Percentiles rank a stretch among this genome's conserved stretches.
These are phyloP conservation scores for Mesembrinibis cayennensis DNA, from an alignment of 2,113 vertebrate genomes.

Conservation along the genomic window DNA sequence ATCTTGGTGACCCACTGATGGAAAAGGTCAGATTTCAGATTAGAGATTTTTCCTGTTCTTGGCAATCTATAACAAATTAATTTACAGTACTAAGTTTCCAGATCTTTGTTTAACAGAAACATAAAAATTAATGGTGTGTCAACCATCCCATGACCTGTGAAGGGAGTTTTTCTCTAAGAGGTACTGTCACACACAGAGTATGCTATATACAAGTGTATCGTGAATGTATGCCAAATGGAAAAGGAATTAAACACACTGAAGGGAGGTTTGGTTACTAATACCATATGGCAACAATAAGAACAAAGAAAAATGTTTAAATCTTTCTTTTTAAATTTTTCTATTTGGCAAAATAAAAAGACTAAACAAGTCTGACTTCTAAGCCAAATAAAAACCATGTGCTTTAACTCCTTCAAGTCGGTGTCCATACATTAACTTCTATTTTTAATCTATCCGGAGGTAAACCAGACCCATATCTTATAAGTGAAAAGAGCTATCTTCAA, in stretches of 20 bases:
- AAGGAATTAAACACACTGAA: conserved; percentile 7
- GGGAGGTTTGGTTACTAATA: conserved; percentile 18
- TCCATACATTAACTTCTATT: neutral
- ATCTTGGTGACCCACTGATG: neutral
- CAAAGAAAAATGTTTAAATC: conserved; percentile 14
- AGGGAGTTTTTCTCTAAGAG: conserved; percentile 22
- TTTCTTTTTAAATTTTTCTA: conserved; percentile 2
- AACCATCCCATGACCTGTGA: conserved; percentile 35
- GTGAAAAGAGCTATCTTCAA: neutral
- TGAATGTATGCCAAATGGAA: conserved; percentile 13
- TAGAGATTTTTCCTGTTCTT: conserved; percentile 21
- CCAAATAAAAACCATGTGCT: conserved; percentile 20
- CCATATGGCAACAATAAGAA: conserved; percentile 25
- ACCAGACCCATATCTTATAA: neutral
- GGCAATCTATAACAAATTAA: conserved; percentile 35
- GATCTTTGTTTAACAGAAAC: conserved; percentile 47
- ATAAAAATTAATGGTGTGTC: conserved; percentile 59
- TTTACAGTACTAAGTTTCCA: conserved; percentile 33
- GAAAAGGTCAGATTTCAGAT: conserved; percentile 37
- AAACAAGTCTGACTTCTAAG: conserved; percentile 44
- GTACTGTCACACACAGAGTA: neutral
- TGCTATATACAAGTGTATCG: neutral
- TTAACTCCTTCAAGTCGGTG: neutral
- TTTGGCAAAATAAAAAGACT: conserved; percentile 59
- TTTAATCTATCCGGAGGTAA: neutral